Percentiles rank a stretch among this genome's conserved stretches.
Conservation (phyloP, 2,888 invertebrate genomes). For the Cheiracanthium punctorium region DNA sequence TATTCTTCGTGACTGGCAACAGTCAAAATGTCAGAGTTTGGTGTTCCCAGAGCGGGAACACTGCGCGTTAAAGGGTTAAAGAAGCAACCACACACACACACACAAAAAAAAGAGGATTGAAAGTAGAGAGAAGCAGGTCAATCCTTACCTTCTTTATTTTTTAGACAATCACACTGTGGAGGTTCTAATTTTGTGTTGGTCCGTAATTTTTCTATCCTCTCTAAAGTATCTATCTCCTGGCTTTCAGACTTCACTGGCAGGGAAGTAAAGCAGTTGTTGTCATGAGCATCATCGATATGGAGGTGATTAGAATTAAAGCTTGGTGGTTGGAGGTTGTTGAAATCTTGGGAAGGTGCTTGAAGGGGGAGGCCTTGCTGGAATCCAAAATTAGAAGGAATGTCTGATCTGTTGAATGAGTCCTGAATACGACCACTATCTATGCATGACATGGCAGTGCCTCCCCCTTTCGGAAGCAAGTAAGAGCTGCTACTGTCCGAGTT, state of each 20-base stretch:
- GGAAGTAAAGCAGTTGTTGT: constrained; percentile 31
- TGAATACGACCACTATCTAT: constrained; percentile 73
- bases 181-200: constrained; percentile 87
- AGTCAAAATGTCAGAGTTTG: too few relatives aligned
- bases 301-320: too few relatives aligned
- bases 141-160: constrained; percentile 84
- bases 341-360: constrained; percentile 2
- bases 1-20: too few relatives aligned
- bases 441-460: constrained; percentile 69
- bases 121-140: not conserved
- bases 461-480: constrained; percentile 63
- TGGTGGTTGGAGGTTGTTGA: not conserved
- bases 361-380: constrained; percentile 67
- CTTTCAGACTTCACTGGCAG: constrained; percentile 20
- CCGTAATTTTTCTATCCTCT: constrained; percentile 78
- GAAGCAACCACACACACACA: too few relatives aligned
- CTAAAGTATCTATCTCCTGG: constrained; percentile 34
- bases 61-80: too few relatives aligned
- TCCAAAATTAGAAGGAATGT: constrained; percentile 48
- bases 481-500: constrained; percentile 27
- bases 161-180: constrained; percentile 92
- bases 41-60: too few relatives aligned
- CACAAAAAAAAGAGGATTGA: too few relatives aligned
- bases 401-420: constrained; percentile 68
- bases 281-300: not conserved